These are phyloP conservation scores for Harpalus rubripes DNA, from an alignment of 2,888 invertebrate genomes.

Conservation along the genomic window DNA sequence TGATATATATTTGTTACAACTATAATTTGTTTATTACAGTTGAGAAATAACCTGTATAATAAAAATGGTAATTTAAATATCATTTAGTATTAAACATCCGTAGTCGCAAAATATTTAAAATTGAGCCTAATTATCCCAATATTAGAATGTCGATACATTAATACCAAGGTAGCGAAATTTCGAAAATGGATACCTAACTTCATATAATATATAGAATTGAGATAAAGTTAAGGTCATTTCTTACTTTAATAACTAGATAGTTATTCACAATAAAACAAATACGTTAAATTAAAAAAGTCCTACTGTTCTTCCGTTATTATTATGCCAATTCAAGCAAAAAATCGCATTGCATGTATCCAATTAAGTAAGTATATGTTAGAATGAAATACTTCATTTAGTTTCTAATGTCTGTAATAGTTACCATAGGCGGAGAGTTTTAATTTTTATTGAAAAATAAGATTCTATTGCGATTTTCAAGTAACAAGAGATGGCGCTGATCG, in stretches of 20 bases:
- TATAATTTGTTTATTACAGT: no score
- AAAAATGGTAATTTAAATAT: background rate
- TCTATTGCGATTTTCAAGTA: no score
- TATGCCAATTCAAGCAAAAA: slow-evolving; percentile 22
- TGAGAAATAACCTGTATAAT: no score
- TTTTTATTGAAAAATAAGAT: no score
- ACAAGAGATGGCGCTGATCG: no score
- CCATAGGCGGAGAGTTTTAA: no score
- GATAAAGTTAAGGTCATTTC: background rate
- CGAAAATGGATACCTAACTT: background rate
- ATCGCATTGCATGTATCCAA: background rate
- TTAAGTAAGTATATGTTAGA: slow-evolving; percentile 18
- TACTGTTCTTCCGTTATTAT: slow-evolving; percentile 12
- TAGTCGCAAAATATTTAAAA: background rate
- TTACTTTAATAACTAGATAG: background rate
- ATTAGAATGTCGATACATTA: slow-evolving; percentile 22
- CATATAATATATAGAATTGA: background rate
- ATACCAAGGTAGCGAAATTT: background rate
- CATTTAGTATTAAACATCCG: slow-evolving; percentile 4
- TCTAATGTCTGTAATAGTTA: slow-evolving; percentile 15
- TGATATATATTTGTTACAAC: no score
- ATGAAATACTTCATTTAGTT: slow-evolving; percentile 11
- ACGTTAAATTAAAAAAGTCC: background rate
- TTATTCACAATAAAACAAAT: background rate
- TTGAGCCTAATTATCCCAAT: background rate